Conservation (phyloP, 2,888 invertebrate genomes). For the Neocrepidodera transversa region DNA sequence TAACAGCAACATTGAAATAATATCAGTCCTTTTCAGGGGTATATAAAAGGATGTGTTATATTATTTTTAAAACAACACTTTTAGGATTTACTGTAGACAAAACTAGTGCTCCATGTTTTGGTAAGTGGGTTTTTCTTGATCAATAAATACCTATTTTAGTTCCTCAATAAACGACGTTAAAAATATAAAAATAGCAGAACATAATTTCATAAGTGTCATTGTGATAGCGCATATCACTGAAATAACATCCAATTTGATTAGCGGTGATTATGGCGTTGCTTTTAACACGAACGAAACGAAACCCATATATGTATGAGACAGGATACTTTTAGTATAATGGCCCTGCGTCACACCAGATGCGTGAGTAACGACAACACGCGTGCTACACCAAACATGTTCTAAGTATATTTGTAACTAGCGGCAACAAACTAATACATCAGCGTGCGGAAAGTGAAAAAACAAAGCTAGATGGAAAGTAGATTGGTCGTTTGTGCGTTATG, state of each 20-base stretch:
- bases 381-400: constrained; percentile 29
- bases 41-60: too few species aligned
- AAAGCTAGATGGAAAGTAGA: constrained; percentile 27
- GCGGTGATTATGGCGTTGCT: constrained; percentile 23
- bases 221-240: constrained; percentile 19
- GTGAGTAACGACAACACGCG: constrained; percentile 44
- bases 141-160: too few species aligned
- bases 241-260: constrained; percentile 30
- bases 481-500: constrained; percentile 29
- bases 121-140: too few species aligned
- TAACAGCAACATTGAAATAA: too few species aligned
- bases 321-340: constrained; percentile 37
- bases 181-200: too few species aligned
- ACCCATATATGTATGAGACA: constrained; percentile 21
- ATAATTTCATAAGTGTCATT: constrained; percentile 5
- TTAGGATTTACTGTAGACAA: too few species aligned
- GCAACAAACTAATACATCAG: constrained; percentile 17
- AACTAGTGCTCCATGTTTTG: too few species aligned
- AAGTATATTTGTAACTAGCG: constrained; percentile 27
- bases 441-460: constrained; percentile 23
- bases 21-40: too few species aligned
- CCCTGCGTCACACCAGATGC: constrained; percentile 39
- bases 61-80: too few species aligned
- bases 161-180: too few species aligned
- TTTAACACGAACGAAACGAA: constrained; percentile 22